Base-by-base conservation (phyloP, 2,797 vertebrate genomes). In the Molossus alvarezi region DNA sequence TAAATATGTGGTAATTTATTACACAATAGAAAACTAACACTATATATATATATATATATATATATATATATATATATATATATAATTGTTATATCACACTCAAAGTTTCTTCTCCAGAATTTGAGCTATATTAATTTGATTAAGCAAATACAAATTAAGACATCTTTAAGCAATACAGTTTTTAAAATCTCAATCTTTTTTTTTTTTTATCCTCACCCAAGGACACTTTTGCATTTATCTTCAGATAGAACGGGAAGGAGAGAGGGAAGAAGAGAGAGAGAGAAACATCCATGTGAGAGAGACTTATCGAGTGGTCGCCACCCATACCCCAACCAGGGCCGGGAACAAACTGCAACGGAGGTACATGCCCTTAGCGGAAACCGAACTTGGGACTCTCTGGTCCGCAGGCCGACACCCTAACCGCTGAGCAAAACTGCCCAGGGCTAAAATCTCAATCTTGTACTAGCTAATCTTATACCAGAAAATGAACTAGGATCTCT, bases 101-200 rank as follows among this genome's bases (percentile, higher is more conserved):
- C 45, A 55, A 87, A 96, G 4, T 58, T 93, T 84, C 29, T 83
- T 64, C 27, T 83, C 41, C 18, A 64, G 64, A 95, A 94, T 86
- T 89, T 57, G 48, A 65, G 58, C 60, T 95, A 23, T 71, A 71
- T 45, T 88, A 29, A 51, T 69, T 87, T 88, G 57, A 73, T 58
- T 82, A 77, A n/a, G 9, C 87, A 94, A 94, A 88, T 80, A 76
- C 3, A 33, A 33, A 33, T 90, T 88, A 58, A 71, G 27, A 67
- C 9, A 91, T 75, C 92, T 95, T 82, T 88, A 90, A 82, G 53
- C 23, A 88, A 25, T 71, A 73, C 2, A 72, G 57, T 80, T 92
- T 87, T 85, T 51, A 80, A 91, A 95, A 88, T 21, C 20, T 88
- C 67, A 84, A 65, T 75, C 45, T 62, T 45, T 45, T 45, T 5